A percentile compares a stretch with the other conserved stretches of the same genome.
phyloP scores from a whole-genome alignment of 2,113 vertebrate genomes.

The Ellobius talpinus region DNA sequence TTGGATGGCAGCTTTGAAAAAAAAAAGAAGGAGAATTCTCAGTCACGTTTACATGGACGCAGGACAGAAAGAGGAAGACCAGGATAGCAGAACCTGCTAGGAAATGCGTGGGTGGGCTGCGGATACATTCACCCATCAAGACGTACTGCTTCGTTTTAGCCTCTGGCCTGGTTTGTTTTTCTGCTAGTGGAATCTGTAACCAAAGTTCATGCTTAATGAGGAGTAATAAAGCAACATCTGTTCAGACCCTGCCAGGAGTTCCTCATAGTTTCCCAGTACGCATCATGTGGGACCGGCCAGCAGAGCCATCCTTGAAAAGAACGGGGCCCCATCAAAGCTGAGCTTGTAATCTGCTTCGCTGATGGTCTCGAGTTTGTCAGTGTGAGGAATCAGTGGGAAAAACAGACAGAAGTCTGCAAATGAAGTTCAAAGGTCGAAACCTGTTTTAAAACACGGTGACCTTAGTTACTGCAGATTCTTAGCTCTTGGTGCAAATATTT shows the following conservation, averaged over 20 bases:
- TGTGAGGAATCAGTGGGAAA: not conserved
- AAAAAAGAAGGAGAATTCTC: slow-evolving; percentile 29
- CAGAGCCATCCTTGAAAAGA: slow-evolving; percentile 4
- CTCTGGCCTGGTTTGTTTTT: not conserved
- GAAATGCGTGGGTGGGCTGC: not conserved
- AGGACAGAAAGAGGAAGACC: not conserved
- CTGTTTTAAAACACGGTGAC: not conserved
- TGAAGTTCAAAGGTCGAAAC: not conserved
- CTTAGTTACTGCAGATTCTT: not conserved
- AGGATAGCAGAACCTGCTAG: not conserved
- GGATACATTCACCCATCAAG: not conserved
- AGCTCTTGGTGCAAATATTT: not conserved
- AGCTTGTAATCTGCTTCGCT: not conserved
- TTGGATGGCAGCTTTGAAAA: slow-evolving; percentile 29
- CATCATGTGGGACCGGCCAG: not conserved
- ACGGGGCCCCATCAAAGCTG: not conserved
- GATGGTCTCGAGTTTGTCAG: not conserved
- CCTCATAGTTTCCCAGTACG: not conserved
- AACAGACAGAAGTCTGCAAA: not conserved
- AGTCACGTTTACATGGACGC: not conserved
- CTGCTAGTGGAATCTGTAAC: not conserved
- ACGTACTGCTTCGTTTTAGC: not conserved
- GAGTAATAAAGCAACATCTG: not conserved
- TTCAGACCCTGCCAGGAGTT: not conserved
- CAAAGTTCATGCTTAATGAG: not conserved